phyloP scores from a whole-genome alignment of 2,113 vertebrate genomes.

The Cygnus atratus region DNA sequence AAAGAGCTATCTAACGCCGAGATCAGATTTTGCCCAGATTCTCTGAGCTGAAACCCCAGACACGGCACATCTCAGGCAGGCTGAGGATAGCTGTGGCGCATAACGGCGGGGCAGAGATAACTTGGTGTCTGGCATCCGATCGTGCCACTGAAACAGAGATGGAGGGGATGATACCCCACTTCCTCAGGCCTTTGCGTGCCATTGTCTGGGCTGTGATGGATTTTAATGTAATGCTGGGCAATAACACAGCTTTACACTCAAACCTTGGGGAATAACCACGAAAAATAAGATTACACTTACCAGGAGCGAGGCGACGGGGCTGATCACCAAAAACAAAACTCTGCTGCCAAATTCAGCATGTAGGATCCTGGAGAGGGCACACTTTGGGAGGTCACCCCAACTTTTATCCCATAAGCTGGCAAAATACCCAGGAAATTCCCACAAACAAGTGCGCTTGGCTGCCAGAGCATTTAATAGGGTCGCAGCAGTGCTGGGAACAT shows the following conservation, averaged over 20 bases:
- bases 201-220: neutral
- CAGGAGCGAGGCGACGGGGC: neutral
- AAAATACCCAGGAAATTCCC: neutral
- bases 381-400: no score
- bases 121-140: neutral
- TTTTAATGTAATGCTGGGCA: no score
- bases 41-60: neutral
- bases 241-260: neutral
- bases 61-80: fast-evolving
- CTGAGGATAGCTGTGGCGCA: no score
- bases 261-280: neutral
- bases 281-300: neutral
- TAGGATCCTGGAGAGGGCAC: no score
- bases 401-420: no score
- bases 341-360: no score
- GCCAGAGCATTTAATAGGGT: neutral
- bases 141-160: neutral
- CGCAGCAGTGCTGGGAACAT: no score
- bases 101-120: neutral
- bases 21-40: neutral
- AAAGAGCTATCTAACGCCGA: neutral
- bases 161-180: neutral
- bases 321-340: no score
- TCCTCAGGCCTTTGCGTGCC: neutral
- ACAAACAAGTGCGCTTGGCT: neutral